Base-by-base conservation (phyloP, 2,888 invertebrate species). In the Baronia brevicornis region DNA sequence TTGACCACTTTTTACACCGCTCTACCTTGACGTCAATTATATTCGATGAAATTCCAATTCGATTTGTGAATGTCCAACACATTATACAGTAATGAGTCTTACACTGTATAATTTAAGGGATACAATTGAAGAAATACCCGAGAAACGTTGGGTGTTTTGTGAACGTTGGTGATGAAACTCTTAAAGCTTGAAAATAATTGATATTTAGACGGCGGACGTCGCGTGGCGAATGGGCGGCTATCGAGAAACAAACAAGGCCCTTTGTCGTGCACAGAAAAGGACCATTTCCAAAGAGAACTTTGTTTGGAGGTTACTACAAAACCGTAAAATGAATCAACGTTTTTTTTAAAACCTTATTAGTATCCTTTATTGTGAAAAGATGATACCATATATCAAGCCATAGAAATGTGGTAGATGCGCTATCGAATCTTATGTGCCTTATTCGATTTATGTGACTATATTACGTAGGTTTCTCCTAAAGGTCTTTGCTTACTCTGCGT, bases 131-230 rank as follows among this genome's bases (percentile, higher is more conserved):
- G n/a, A n/a, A n/a, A n/a, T 28, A 13, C 15, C 14, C 5, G 3
- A 15, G 4, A 7, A 4, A 9, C 7, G 18, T 18, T 13, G 2
- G 9, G 5, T 3, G 12, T 11, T 19, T 9, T n/a, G 39, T 39
- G 44, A 47, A 33, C 44, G 47, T 43, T 41, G 39, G 39, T 41
- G 43, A 49, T 49, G 58, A 58, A 51, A 62, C 51, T 53, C 62
- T 68, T 62, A 71, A 72, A 70, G 63, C 64, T 64, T 57, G 35
- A 55, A 56, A 66, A 65, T 69, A 73, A 77, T 74, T 71, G 70
- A 62, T 69, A 66, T 70, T 68, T 64, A 70, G 71, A 64, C 54
- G 54, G 48, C 41, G 44, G 48, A 48, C 49, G 25, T 27, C 6
- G 17, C 30, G 47, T 38, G 46, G 42, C 50, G 46, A 49, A 41